A percentile compares a stretch with the other conserved stretches of the same genome.
phyloP scores from a whole-genome alignment of 53 echinoderm and acorn worm species.

The Paracentrotus lividus region DNA sequence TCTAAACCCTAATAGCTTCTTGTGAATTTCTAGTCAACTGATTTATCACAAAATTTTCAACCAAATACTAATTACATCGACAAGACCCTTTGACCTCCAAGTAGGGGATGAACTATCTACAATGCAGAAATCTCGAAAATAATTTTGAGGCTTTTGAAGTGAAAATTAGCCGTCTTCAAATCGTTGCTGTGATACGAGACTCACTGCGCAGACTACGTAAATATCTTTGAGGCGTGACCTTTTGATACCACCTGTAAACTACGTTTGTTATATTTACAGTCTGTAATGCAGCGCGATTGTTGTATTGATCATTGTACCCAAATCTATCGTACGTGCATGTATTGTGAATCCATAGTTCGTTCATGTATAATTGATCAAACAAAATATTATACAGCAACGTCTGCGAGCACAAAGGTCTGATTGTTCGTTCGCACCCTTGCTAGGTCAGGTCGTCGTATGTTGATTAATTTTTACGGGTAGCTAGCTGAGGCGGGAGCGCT shows the following conservation, averaged over 20 bases:
- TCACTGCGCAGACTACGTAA: background rate
- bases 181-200: background rate
- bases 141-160: background rate
- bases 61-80: no score
- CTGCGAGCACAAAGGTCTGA: slow-evolving; percentile 44
- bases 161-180: background rate
- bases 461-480: slow-evolving; percentile 65
- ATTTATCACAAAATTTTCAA: background rate
- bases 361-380: slow-evolving; percentile 22
- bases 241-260: slow-evolving; percentile 62
- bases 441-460: slow-evolving; percentile 62
- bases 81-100: no score
- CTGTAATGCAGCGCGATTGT: slow-evolving; percentile 1
- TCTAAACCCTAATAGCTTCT: background rate
- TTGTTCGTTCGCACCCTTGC: slow-evolving; percentile 20
- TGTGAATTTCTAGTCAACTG: background rate
- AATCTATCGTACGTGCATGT: background rate
- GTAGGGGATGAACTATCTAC: background rate
- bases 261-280: slow-evolving; percentile 6
- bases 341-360: background rate
- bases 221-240: slow-evolving; percentile 49
- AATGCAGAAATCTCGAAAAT: background rate
- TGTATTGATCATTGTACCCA: background rate
- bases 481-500: slow-evolving; percentile 59
- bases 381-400: background rate